These are phyloP conservation scores for Polydrusus cervinus DNA, from an alignment of 2,888 invertebrate species.

Conservation along the genomic window DNA sequence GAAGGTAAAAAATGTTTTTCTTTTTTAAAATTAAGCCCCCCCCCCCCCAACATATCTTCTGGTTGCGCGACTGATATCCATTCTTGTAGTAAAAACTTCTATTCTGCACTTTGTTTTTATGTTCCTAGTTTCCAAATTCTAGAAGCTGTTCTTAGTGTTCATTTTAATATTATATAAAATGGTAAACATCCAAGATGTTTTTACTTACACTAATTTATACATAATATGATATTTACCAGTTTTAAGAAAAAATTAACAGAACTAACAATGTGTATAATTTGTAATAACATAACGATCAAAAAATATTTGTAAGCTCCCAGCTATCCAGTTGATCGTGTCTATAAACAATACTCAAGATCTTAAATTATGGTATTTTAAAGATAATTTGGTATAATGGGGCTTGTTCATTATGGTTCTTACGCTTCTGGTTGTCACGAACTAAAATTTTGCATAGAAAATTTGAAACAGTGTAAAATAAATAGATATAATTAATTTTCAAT, in stretches of 20 bases:
- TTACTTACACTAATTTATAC: too few species aligned
- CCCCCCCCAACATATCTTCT: too few species aligned
- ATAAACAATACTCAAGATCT: constrained; percentile 7
- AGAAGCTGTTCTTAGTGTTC: too few species aligned
- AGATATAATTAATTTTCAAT: constrained; percentile 10
- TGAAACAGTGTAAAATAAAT: constrained; percentile 22
- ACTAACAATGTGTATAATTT: constrained; percentile 4
- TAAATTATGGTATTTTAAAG: constrained; percentile 1
- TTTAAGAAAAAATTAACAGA: not conserved
- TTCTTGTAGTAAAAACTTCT: too few species aligned
- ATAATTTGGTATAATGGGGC: constrained; percentile 7
- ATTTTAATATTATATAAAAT: too few species aligned
- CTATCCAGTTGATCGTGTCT: constrained; percentile 10
- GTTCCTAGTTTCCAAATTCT: too few species aligned
- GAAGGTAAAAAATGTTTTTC: too few species aligned
- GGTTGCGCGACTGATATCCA: too few species aligned
- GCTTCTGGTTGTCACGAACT: constrained; percentile 25
- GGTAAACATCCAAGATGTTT: too few species aligned
- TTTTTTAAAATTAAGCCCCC: too few species aligned
- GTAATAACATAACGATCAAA: not conserved
- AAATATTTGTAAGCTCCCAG: not conserved
- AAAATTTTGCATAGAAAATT: constrained; percentile 27
- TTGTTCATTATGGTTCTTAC: constrained; percentile 14
- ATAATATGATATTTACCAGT: too few species aligned
- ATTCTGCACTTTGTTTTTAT: too few species aligned